phyloP scores from a whole-genome alignment of 2,888 invertebrate genomes.

The Stratiomys singularior region DNA sequence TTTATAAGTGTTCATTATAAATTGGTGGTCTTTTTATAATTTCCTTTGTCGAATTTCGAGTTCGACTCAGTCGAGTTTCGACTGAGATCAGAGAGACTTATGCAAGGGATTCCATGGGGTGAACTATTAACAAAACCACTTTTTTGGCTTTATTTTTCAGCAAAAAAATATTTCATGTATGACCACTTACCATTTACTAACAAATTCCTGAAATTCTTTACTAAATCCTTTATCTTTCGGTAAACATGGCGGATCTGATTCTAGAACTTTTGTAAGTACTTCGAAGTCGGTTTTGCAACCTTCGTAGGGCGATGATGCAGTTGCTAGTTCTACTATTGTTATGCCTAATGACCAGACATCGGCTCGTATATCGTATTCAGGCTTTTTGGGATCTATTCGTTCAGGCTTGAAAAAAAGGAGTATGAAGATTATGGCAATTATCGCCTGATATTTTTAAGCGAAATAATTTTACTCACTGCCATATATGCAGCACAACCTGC shows the following conservation, averaged over 20 bases:
- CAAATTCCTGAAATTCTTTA: conserved; percentile 88
- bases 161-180: too few relatives aligned
- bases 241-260: conserved; percentile 87
- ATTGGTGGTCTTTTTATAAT: too few relatives aligned
- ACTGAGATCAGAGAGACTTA: too few relatives aligned
- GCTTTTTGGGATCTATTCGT: conserved; percentile 92
- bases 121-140: too few relatives aligned
- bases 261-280: conserved; percentile 91
- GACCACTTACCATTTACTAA: conserved; percentile 84
- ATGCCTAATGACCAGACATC: conserved; percentile 99
- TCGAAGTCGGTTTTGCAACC: conserved; percentile 98
- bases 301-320: conserved; percentile 93
- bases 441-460: not conserved
- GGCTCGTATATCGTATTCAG: conserved; percentile 98
- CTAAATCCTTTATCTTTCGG: conserved; percentile 83
- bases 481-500: conserved; percentile 99
- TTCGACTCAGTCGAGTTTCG: too few relatives aligned
- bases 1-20: too few relatives aligned
- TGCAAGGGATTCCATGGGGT: too few relatives aligned
- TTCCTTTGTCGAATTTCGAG: too few relatives aligned
- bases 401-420: conserved; percentile 77
- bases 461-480: conserved; percentile 77
- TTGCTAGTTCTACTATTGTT: conserved; percentile 95
- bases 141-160: too few relatives aligned
- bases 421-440: not conserved